Evolutionary conservation across 2,797 vertebrate genomes (phyloP), one percentile per base, ranked within the genome.

Genomic region (Vespertilio murinus): DNA sequence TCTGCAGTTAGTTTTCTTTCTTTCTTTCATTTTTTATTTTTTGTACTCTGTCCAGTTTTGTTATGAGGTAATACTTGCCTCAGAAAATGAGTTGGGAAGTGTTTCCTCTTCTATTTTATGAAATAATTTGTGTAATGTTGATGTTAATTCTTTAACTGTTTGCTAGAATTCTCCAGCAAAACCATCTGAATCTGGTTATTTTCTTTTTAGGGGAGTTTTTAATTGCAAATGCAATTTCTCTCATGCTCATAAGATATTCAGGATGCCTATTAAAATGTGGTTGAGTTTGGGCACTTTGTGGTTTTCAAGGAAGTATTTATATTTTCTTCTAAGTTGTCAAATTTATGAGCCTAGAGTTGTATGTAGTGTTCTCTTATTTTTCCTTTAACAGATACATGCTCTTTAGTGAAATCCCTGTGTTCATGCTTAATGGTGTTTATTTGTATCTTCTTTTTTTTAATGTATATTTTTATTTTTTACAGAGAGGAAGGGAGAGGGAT

Each of bases 191-290:
- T 33, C 23, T 73, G 81, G 40, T 49, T 73, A 73, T 78, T 82
- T 89, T 83, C 54, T 49, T 71, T 77, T 38, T 20, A 9, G 23
- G 22, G 38, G 11, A 18, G 67, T 89, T 80, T 94, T 88, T 10
- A 59, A 74, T 90, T 52, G 56, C 35, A 92, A 92, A 83, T 93
- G 42, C 6, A 70, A 49, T 85, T 94, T 67, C 56, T 94, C 78
- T 82, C 35, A 30, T 79, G 40, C 30, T 80, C 38, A 79, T 49
- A 85, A 33, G 47, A 71, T 33, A 75, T 70, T 81, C 30, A 38
- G 18, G 33, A 42, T 80, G 6, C 85, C 42, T 45, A 2, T 47
- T 49, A 83, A 42, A 61, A 74, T 12, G 54, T 49, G n/a, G 25
- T 59, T 79, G 65, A 78, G 14, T 87, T 87, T 93, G 77, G 45